Conservation (phyloP, 2,113 vertebrate species). For the Cryptoleucopteryx plumbea region DNA sequence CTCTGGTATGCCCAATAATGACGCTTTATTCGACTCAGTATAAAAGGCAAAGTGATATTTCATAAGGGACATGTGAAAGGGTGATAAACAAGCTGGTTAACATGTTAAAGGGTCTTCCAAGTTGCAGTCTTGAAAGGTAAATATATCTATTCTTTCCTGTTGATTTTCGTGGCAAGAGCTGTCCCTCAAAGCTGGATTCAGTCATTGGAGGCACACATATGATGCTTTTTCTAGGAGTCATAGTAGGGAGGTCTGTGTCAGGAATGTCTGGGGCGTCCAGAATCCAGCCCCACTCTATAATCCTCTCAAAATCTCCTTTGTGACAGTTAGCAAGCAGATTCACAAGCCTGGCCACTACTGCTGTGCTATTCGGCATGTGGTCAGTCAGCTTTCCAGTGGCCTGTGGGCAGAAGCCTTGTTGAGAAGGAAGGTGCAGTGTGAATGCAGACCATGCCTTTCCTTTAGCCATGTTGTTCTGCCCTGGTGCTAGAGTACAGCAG, state of each 20-base stretch:
- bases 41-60: not conserved
- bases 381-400: not conserved
- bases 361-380: not conserved
- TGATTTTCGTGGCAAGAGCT: not conserved
- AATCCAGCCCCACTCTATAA: not conserved
- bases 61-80: not conserved
- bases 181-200: not conserved
- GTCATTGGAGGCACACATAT: not conserved
- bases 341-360: not conserved
- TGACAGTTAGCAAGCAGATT: not conserved
- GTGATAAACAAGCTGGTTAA: not conserved
- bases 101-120: not conserved
- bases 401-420: not conserved
- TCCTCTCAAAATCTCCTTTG: not conserved
- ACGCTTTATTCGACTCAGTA: not conserved
- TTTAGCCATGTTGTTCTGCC: not conserved
- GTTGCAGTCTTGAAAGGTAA: not conserved
- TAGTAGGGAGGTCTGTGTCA: not conserved
- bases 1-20: not conserved
- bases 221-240: not conserved
- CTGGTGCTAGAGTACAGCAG: not conserved
- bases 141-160: not conserved
- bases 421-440: not conserved
- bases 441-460: not conserved
- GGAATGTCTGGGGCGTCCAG: not conserved